Base-by-base conservation (phyloP, 2,113 vertebrate genomes). In the Oreotrochilus melanogaster region DNA sequence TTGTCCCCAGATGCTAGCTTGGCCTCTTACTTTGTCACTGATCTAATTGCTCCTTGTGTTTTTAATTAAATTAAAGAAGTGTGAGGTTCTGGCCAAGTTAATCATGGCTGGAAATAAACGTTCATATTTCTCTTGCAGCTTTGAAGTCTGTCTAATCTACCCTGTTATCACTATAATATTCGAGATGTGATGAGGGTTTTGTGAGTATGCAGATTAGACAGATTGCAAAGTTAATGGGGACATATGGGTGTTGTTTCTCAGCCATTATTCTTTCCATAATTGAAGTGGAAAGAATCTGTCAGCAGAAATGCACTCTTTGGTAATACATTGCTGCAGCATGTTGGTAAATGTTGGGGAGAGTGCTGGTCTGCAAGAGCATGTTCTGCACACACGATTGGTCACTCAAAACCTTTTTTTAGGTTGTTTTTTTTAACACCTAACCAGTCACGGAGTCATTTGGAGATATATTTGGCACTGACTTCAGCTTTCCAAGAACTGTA, bases 221-320 rank as follows among this genome's bases (percentile, higher is more conserved):
- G 95, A 97, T 86, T 95, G 95, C 64, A 71, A 92, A 96, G 27
- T 94, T 96, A 96, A 95, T 94, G 86, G 78, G 95, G 92, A 95
- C 94, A 96, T 93, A 94, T 88, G 94, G 85, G 86, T 93, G 86
- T 31, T 95, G 91, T 96, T 95, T 80, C 82, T 83, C 48, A 78
- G 92, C 67, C 90, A 96, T 96, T 93, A 93, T 96, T 96, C 93
- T 96, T 84, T 80, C 93, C 56, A 35, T 96, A 97, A 97, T 95
- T 96, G 88, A 67, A 35, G 93, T 94, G 79, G 95, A 96, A 97
- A 97, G 92, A 88, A 93, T 90, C 94, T 96, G 95, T 97, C 94
- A 96, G 67, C 94, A 91, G 92, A 96, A 97, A 92, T 30, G 45
- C 87, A 47, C 74, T 94, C 70, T 60, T 89, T 82, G 61, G 19